Percentiles rank a stretch among this genome's conserved stretches.
Conservation (phyloP, 1,140 invertebrate genomes). For the Calliopsis andreniformis region DNA sequence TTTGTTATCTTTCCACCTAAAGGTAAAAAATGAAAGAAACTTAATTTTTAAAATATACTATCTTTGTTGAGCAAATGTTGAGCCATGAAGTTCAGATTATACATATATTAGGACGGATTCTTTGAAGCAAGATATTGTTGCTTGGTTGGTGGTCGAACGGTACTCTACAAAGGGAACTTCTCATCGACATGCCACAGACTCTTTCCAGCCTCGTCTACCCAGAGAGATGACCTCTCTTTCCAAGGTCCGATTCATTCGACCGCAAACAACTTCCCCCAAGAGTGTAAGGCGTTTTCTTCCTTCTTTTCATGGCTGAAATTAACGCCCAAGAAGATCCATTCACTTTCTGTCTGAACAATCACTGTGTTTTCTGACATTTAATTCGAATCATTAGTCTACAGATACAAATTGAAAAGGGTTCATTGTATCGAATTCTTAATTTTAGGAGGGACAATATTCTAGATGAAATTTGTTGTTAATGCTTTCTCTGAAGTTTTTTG, state of each 20-base stretch:
- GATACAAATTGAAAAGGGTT: too few relatives aligned
- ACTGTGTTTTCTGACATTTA: not conserved
- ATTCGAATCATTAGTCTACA: too few relatives aligned
- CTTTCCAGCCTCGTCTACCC: constrained; percentile 22
- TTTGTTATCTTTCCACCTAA: too few relatives aligned
- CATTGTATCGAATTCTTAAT: too few relatives aligned
- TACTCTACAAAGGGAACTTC: constrained; percentile 36
- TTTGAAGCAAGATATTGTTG: constrained; percentile 26
- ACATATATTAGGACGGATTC: constrained; percentile 41
- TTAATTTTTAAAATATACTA: too few relatives aligned
- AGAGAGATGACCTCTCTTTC: constrained; percentile 25
- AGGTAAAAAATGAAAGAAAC: too few relatives aligned
- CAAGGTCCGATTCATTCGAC: constrained; percentile 57
- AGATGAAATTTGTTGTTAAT: too few relatives aligned
- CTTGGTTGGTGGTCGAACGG: constrained; percentile 48
- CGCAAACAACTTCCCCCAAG: constrained; percentile 57
- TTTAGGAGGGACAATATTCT: too few relatives aligned
- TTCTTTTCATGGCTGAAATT: constrained; percentile 2
- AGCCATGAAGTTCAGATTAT: not conserved
- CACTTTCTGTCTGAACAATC: constrained; percentile 1
- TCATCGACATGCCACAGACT: constrained; percentile 23
- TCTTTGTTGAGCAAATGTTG: constrained; percentile 21
- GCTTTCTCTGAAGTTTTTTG: too few relatives aligned
- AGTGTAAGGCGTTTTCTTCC: constrained; percentile 21
- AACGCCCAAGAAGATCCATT: constrained; percentile 19